Base-by-base conservation (phyloP, 2,888 invertebrate species). In the Ichneumoninae sp. region DNA sequence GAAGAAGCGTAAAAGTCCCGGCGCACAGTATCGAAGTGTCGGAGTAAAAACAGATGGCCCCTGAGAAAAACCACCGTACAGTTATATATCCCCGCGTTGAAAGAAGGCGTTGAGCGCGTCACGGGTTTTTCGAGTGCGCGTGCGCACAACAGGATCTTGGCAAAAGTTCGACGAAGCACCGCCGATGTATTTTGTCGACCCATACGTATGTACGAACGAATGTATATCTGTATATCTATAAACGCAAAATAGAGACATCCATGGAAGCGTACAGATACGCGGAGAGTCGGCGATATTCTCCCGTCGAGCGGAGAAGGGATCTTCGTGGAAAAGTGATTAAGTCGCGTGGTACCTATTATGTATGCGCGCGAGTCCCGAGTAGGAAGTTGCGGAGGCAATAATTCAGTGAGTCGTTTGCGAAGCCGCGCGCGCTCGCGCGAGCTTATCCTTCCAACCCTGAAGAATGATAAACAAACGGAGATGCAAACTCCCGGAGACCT, bases 321-420 rank as follows among this genome's bases (percentile, higher is more conserved):
- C 79, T 83, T 83, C 83, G 83, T 71, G 79, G 83, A 83, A 83
- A 79, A 83, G 83, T 79, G 83, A 83, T 83, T 79, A 79, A 83
- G 83, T 79, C 83, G 75, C 83, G 78, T 78, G 74, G 74, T 83
- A 78, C 78, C 78, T 81, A 81, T 81, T 79, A 74, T 79, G 73
- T 83, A 78, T 82, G 73, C 83, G 52, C 76, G 70, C 50, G 75
- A 77, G 83, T 54, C 77, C 44, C 57, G 69, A 69, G 83, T 63
- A 83, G 69, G 78, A 83, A 83, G 78, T 79, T 74, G 76, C 74
- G 57, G 69, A 83, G 78, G 83, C 83, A 78, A 83, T 83, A 83
- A 83, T 83, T 83, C 83, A 83, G 83, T 79, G 79, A 79, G 83
- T 83, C 83, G 83, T 79, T 79, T 79, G 79, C 74, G 47, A 79